Evolutionary conservation across 2,797 vertebrate genomes (phyloP).

Genomic region (Phataginus tetradactyla): DNA sequence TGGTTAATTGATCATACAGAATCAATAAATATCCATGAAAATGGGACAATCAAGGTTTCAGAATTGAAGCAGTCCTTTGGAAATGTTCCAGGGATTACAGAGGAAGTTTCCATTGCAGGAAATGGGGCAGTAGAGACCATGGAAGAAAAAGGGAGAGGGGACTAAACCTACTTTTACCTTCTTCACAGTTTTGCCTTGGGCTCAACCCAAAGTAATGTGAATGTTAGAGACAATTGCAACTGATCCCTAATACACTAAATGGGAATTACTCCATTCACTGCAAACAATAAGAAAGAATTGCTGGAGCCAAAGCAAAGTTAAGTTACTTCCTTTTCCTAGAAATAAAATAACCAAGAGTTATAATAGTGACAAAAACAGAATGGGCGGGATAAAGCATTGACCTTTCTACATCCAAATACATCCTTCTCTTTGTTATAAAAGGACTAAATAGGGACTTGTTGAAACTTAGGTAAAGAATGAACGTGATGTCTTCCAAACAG

Average conservation of each 20-base stretch:
- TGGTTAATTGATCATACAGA: neutral
- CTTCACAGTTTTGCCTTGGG: neutral
- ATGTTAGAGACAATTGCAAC: neutral
- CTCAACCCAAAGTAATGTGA: neutral
- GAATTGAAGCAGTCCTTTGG: neutral
- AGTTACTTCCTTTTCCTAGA: constrained; percentile 25
- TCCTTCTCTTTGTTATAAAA: constrained; percentile 25
- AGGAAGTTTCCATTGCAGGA: neutral
- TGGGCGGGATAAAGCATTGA: neutral
- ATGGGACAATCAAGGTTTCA: neutral
- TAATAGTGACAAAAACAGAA: constrained; percentile 24
- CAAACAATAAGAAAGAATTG: constrained; percentile 50
- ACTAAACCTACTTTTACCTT: neutral
- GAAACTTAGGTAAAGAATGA: neutral
- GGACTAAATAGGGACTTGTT: neutral
- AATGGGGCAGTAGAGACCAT: neutral
- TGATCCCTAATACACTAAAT: constrained; percentile 7
- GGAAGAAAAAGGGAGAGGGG: neutral
- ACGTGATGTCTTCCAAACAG: neutral
- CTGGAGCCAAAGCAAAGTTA: neutral
- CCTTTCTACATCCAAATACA: neutral
- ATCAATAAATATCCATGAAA: neutral
- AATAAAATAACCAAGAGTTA: constrained; percentile 57
- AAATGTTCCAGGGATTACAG: neutral
- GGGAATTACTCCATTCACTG: constrained; percentile 42